A percentile compares a stretch with the other conserved stretches of the same genome.
phyloP scores from a whole-genome alignment of 2,113 vertebrate genomes.

The Elgaria multicarinata region DNA sequence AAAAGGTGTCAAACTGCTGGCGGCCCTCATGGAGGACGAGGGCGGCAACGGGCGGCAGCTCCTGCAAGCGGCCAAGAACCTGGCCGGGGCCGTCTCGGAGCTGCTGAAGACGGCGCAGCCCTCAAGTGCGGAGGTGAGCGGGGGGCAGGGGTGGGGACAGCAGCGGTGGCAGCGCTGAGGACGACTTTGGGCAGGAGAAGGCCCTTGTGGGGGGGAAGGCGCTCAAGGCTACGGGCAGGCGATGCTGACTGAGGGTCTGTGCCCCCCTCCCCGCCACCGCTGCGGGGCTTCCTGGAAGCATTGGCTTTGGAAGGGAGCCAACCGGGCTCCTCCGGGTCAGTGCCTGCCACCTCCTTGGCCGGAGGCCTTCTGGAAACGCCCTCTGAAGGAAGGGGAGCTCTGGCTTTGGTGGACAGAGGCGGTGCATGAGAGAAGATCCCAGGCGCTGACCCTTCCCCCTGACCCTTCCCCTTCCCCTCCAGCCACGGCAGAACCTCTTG shows the following conservation, averaged over 20 bases:
- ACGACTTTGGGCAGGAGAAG: not conserved
- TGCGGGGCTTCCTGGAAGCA: no score
- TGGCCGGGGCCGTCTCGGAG: slow-evolving; percentile 90
- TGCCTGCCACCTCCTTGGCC: no score
- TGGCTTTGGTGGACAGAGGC: no score
- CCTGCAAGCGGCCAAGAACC: slow-evolving; percentile 92
- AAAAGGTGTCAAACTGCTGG: slow-evolving; percentile 93
- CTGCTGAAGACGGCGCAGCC: slow-evolving; percentile 95
- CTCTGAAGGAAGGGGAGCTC: not conserved
- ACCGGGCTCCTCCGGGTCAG: no score
- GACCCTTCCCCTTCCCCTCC: slow-evolving; percentile 33
- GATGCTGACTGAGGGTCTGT: no score
- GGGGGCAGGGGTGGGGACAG: not conserved
- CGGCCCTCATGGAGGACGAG: slow-evolving; percentile 94
- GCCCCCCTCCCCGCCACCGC: no score
- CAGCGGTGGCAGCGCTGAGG: no score
- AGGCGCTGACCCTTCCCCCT: no score
- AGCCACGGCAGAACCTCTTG: slow-evolving; percentile 95
- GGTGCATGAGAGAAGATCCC: no score
- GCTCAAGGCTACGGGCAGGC: no score
- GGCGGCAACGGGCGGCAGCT: slow-evolving; percentile 92
- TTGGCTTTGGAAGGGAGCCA: no score
- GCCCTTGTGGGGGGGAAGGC: not conserved
- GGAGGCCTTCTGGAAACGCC: no score
- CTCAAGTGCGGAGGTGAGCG: slow-evolving; percentile 86